Conservation (phyloP, 2,113 vertebrate genomes). For the Falco punctatus region DNA sequence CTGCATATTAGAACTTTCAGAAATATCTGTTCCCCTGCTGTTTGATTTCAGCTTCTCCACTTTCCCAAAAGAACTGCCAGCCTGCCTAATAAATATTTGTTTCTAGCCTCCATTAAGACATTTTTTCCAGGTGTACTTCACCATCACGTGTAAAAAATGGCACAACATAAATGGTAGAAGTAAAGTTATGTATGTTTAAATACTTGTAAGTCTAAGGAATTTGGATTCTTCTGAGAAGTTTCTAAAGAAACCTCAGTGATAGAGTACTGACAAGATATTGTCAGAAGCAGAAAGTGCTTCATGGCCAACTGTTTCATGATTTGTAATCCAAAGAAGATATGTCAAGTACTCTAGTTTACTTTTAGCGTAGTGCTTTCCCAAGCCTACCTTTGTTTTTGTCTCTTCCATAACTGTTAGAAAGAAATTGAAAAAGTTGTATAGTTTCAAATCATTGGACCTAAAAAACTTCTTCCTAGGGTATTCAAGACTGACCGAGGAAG, state of each 20-base stretch:
- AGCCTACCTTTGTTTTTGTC: neutral
- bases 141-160: neutral
- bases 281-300: neutral
- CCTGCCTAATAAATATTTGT: neutral
- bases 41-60: neutral
- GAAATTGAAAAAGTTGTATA: neutral
- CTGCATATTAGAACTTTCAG: neutral
- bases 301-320: neutral
- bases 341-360: neutral
- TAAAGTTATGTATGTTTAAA: neutral
- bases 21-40: neutral
- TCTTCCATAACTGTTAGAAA: neutral
- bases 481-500: neutral
- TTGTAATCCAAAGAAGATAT: neutral
- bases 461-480: neutral
- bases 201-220: neutral
- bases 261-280: neutral
- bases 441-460: neutral
- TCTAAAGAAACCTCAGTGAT: neutral
- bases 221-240: neutral
- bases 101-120: neutral
- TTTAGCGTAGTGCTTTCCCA: neutral
- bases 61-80: neutral
- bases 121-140: neutral
- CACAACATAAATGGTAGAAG: neutral